phyloP scores from a whole-genome alignment of 2,888 invertebrate genomes.

The Salticus scenicus region DNA sequence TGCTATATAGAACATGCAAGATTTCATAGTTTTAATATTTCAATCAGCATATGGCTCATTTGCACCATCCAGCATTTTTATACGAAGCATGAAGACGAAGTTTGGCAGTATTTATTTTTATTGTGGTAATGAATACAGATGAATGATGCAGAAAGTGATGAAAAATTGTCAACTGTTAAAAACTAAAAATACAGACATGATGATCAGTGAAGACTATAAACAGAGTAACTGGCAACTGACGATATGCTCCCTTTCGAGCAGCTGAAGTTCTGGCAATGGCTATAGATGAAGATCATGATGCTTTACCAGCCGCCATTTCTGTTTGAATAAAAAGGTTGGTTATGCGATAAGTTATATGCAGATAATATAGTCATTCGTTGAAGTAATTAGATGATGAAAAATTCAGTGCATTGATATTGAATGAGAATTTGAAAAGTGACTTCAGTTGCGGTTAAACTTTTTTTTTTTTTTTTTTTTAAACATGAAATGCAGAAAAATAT shows the following conservation, averaged over 20 bases:
- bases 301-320: constrained; percentile 67
- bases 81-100: constrained; percentile 52
- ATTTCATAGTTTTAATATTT: neutral
- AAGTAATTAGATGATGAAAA: constrained; percentile 34
- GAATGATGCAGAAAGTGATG: constrained; percentile 47
- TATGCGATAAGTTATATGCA: constrained; percentile 59
- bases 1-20: constrained; percentile 29
- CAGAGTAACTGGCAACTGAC: constrained; percentile 55
- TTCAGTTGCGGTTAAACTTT: neutral
- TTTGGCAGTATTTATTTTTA: constrained; percentile 64
- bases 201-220: constrained; percentile 52
- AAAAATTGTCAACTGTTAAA: constrained; percentile 44
- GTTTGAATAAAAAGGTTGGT: constrained; percentile 67
- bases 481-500: neutral
- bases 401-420: constrained; percentile 46
- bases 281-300: constrained; percentile 14
- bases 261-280: constrained; percentile 39
- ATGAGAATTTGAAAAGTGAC: constrained; percentile 11
- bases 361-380: constrained; percentile 41
- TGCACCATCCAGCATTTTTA: constrained; percentile 59
- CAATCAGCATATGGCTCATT: constrained; percentile 38
- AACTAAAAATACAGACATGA: constrained; percentile 56
- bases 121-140: constrained; percentile 65
- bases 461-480: too few relatives aligned
- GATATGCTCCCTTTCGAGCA: constrained; percentile 45